Evolutionary conservation across 2,797 vertebrate genomes (phyloP).

Genomic region (Hyperoplus immaculatus): DNA sequence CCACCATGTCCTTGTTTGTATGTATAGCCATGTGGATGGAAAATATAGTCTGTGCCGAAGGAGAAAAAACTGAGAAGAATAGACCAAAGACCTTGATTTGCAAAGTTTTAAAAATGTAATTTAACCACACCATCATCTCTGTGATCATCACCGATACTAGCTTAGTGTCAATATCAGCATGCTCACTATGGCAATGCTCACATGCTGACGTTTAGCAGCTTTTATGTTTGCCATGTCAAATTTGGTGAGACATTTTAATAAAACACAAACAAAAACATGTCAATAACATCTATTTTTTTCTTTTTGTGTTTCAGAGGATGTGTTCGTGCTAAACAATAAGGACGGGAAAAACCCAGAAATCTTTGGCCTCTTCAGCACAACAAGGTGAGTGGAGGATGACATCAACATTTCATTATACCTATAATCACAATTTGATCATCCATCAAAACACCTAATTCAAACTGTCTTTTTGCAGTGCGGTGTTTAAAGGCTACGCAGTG

Average conservation of each 20-base stretch:
- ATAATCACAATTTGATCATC: neutral
- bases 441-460: slow-evolving; percentile 8
- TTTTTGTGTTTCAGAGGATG: slow-evolving; percentile 88
- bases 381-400: slow-evolving; percentile 86
- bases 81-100: neutral
- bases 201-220: neutral
- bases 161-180: neutral
- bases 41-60: neutral
- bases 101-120: neutral
- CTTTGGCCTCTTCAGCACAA: slow-evolving; percentile 97
- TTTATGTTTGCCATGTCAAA: neutral
- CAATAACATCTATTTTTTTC: neutral
- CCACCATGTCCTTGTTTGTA: no score
- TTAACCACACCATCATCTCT: neutral
- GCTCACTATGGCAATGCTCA: neutral
- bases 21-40: slow-evolving; percentile 10
- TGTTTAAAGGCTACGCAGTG: slow-evolving; percentile 96
- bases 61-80: neutral
- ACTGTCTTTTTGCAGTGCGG: slow-evolving; percentile 68
- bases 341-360: slow-evolving; percentile 95
- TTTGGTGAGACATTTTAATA: neutral
- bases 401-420: neutral
- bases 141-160: neutral
- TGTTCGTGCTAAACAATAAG: slow-evolving; percentile 93
- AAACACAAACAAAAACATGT: neutral